Evolutionary conservation across 2,888 invertebrate genomes (phyloP).

Genomic region (Cerceris ruficornis): DNA sequence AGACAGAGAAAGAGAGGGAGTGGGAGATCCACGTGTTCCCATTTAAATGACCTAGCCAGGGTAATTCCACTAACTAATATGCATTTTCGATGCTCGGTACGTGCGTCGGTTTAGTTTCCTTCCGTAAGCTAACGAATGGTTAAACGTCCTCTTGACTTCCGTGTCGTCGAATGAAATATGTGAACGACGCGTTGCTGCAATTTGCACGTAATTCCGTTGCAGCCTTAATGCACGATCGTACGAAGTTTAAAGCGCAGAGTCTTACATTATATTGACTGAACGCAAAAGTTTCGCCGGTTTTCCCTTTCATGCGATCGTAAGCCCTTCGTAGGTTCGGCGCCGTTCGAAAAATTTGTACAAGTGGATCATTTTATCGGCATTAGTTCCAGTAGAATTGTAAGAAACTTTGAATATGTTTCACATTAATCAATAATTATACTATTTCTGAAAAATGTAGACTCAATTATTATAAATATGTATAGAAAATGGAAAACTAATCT

Average conservation of each 20-base stretch:
- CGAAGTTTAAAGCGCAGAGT: not conserved
- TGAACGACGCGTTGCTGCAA: conserved; percentile 17
- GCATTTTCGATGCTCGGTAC: conserved; percentile 21
- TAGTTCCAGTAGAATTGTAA: too few relatives aligned
- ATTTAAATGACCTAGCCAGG: not conserved
- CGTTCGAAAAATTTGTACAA: too few relatives aligned
- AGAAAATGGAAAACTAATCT: too few relatives aligned
- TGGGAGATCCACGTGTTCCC: not conserved
- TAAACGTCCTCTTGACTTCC: conserved; percentile 35
- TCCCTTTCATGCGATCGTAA: too few relatives aligned
- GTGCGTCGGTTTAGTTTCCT: conserved; percentile 31
- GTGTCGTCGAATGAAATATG: conserved; percentile 35
- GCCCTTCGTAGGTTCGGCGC: too few relatives aligned
- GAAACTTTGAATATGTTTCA: too few relatives aligned
- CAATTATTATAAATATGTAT: too few relatives aligned
- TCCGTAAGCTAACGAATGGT: conserved; percentile 25
- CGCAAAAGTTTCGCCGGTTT: not conserved
- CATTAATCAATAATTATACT: too few relatives aligned
- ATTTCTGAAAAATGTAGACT: too few relatives aligned
- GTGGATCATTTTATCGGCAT: too few relatives aligned
- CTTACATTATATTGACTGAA: not conserved
- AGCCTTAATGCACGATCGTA: conserved; percentile 2
- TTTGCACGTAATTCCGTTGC: conserved; percentile 22
- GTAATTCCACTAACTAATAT: conserved; percentile 14
- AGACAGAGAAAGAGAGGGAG: too few relatives aligned